Conservation (phyloP, 2,888 invertebrate genomes). For the Xestobium rufovillosum region DNA sequence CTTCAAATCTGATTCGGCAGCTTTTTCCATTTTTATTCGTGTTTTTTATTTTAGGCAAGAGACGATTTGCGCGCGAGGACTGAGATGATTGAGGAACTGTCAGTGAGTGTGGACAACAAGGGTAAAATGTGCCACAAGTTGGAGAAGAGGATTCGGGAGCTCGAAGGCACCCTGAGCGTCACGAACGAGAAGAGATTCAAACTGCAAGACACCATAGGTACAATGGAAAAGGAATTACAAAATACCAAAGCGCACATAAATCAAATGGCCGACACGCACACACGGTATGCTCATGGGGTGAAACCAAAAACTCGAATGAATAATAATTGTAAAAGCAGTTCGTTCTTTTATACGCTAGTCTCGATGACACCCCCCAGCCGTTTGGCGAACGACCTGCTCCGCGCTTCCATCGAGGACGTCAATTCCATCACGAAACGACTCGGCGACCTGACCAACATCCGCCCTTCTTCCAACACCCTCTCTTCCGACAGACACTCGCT, state of each 20-base stretch:
- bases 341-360: no score
- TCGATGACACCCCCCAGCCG: not conserved
- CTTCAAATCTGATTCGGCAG: no score
- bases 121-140: conserved; percentile 29
- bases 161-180: conserved; percentile 31
- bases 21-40: not conserved
- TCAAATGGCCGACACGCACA: conserved; percentile 33
- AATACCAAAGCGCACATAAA: conserved; percentile 35
- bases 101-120: conserved; percentile 31
- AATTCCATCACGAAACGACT: not conserved
- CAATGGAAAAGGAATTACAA: conserved; percentile 38
- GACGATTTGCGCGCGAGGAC: conserved; percentile 26
- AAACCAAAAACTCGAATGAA: no score
- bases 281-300: conserved; percentile 34
- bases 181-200: conserved; percentile 39
- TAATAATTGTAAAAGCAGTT: no score
- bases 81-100: conserved; percentile 32
- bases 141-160: conserved; percentile 33
- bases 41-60: conserved; percentile 24
- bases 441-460: not conserved
- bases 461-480: not conserved
- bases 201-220: conserved; percentile 35
- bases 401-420: conserved; percentile 1
- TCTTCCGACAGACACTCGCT: conserved; percentile 1
- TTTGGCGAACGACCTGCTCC: not conserved